Evolutionary conservation across 2,113 vertebrate species (phyloP), one percentile per base, ranked within the genome.

Genomic region (Otocyon megalotis): DNA sequence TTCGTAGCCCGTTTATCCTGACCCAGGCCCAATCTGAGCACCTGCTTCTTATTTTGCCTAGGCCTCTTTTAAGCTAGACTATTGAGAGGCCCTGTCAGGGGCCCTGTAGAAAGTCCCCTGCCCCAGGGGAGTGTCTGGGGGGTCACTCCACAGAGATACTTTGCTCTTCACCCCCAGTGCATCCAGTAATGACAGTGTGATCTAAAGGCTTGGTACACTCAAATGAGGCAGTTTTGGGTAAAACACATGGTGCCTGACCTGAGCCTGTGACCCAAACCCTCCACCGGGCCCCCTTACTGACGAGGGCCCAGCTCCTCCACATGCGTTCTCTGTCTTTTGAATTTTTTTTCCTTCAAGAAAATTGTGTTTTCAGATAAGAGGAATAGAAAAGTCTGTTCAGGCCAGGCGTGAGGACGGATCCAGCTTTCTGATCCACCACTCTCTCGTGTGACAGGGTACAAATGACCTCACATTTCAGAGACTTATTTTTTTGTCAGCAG

Each of bases 231-330:
- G 20, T 0, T 65, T 0, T 65, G 35, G 28, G 32, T 35, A 17
- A 28, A 63, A 53, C 22, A 6, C 0, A 0, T 0, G 4, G 32
- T 35, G 56, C 69, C 76, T 32, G 1, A 3, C 0, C 0, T 24
- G 89, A 24, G 43, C 28, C 32, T 24, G 60, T 5, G 62, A 50
- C 62, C 28, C 8, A 14, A n/a, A 56, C 8, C 71, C 65, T 63
- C 30, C 0, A 9, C 6, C 1, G 0, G 8, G 15, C 7, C 9
- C 50, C 72, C 13, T 71, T 30, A 13, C 30, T 8, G 35, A 74
- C 6, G 2, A 50, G 3, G 22, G 22, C 80, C 24, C 2, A 20
- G 35, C 58, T 60, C 26, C 88, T 43, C 3, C 9, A 35, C 22
- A 26, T 14, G 14, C 14, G 7, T 92, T 32, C 8, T 63, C 54